Evolutionary conservation across 2,888 invertebrate genomes (phyloP).

Genomic region (Matsumyia berberina): DNA sequence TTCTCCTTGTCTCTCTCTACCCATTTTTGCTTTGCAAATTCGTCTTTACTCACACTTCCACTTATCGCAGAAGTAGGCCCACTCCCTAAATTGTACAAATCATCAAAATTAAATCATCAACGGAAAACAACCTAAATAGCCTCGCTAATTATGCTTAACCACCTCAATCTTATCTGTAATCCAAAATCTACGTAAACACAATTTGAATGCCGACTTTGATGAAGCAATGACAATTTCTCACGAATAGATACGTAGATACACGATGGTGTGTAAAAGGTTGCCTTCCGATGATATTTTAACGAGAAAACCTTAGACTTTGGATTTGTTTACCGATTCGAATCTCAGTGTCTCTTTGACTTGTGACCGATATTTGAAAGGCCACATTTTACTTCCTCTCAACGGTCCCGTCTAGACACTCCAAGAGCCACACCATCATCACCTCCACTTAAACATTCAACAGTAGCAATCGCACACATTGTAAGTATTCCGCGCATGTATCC

Average conservation of each 20-base stretch:
- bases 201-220: slow-evolving; percentile 46
- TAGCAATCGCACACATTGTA: slow-evolving; percentile 9
- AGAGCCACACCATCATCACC: neutral
- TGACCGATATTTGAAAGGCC: neutral
- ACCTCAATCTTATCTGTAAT: neutral
- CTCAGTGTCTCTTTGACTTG: neutral
- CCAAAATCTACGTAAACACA: slow-evolving; percentile 20
- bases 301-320: neutral
- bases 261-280: neutral
- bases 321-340: neutral
- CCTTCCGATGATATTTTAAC: neutral
- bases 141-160: slow-evolving; percentile 2
- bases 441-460: slow-evolving; percentile 34
- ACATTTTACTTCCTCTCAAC: slow-evolving; percentile 4
- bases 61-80: neutral
- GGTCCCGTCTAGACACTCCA: slow-evolving; percentile 37
- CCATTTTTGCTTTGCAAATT: too few species aligned
- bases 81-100: too few species aligned
- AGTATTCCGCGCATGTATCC: slow-evolving; percentile 35
- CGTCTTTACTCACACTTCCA: neutral
- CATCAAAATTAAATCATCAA: neutral
- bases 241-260: neutral
- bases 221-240: neutral
- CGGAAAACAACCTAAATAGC: slow-evolving; percentile 4
- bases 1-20: too few species aligned